Evolutionary conservation across 64 coral and sea anemone species (phyloP).

Genomic region (Platygyra sinensis): DNA sequence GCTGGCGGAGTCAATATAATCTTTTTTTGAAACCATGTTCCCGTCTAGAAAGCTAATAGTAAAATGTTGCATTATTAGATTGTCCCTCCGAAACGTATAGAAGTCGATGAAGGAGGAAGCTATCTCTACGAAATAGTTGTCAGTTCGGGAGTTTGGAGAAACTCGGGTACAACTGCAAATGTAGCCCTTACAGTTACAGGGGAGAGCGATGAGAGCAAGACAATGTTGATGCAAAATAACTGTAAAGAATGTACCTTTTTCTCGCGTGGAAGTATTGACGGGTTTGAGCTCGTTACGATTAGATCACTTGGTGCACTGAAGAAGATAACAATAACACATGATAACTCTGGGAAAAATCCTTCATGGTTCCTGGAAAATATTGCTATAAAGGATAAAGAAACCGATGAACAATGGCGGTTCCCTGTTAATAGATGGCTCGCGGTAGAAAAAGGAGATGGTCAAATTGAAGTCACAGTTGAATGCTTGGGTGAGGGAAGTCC

Average conservation of each 20-base stretch:
- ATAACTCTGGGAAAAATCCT: constrained; percentile 32
- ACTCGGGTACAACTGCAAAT: constrained; percentile 44
- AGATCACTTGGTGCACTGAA: not conserved
- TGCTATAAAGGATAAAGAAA: constrained; percentile 21
- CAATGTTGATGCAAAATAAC: not conserved
- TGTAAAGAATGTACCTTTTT: not conserved
- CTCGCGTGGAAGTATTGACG: constrained; percentile 8
- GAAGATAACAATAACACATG: constrained; percentile 14
- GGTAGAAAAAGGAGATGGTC: constrained; percentile 52
- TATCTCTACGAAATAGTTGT: constrained; percentile 12
- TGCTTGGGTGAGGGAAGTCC: not conserved
- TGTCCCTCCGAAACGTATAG: not conserved
- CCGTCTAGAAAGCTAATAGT: too few relatives aligned
- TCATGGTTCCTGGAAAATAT: constrained; percentile 48
- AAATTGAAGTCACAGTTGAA: constrained; percentile 30
- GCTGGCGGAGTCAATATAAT: too few relatives aligned
- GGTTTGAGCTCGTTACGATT: not conserved
- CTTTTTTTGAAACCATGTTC: too few relatives aligned
- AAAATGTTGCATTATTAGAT: not conserved
- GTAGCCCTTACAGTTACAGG: constrained; percentile 16
- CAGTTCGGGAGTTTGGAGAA: constrained; percentile 33
- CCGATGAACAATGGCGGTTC: constrained; percentile 15
- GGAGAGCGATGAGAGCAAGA: not conserved
- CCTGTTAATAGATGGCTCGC: constrained; percentile 31
- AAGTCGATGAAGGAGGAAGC: not conserved